Base-by-base conservation (phyloP, 2,797 vertebrate species). In the Bucorvus abyssinicus region DNA sequence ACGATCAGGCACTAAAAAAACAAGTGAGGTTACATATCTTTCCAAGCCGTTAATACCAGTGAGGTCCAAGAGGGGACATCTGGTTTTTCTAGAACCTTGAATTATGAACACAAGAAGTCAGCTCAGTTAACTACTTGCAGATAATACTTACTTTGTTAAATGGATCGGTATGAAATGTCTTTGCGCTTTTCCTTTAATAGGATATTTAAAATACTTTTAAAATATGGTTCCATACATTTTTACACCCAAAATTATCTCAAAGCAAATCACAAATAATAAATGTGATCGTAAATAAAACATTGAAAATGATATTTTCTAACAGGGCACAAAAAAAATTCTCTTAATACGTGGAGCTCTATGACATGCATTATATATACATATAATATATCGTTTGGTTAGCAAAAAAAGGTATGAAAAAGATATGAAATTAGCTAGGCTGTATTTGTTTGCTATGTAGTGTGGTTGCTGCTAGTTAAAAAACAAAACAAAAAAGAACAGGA, bases 51-150 rank as follows among this genome's bases (percentile, higher is more conserved):
- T 94, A 91, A 73, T 91, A 36, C 59, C 55, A 87, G 27, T 49
- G 68, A 65, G 12, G 36, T 77, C 75, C 60, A 59, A 87, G 56
- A 83, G 44, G 36, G 47, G 82, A 74, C 71, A 90, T 90, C 38
- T 94, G 68, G 0, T 93, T 90, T 92, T 89, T 87, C 71, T 85
- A 91, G 61, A 89, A 79, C 79, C 55, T 89, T 83, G 79, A 93
- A 30, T 82, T 93, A 52, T 40, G 76, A 80, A 36, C 71, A 50
- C 26, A 59, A 70, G 27, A 65, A 91, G 40, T 71, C 61, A 84
- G 44, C 17, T 83, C 79, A 49, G 64, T 87, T 93, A 85, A 83
- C 78, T 93, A 21, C 84, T 82, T 84, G 56, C 78, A 80, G 75
- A 74, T 91, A 85, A 55, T 61, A 60, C 22, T 71, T 53, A 38